These are phyloP conservation scores for Callionymus lyra DNA, from an alignment of 2,113 vertebrate genomes.

Conservation along the genomic window DNA sequence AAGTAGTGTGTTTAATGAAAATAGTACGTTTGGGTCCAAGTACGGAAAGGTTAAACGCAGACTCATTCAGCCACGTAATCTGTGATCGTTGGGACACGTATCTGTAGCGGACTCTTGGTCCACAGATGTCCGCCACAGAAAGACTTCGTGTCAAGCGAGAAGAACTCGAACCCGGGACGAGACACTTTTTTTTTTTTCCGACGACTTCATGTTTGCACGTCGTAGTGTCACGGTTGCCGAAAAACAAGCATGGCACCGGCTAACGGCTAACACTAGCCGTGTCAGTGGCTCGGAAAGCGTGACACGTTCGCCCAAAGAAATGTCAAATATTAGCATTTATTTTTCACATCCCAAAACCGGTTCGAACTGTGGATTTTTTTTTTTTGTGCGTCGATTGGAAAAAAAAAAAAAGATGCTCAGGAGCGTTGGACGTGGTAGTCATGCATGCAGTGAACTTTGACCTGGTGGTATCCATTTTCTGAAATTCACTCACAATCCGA, in stretches of 20 bases:
- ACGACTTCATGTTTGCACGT: not conserved
- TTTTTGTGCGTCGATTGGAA: not conserved
- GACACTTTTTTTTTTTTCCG: not conserved
- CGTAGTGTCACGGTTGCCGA: constrained; percentile 17
- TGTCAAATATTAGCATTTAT: not conserved
- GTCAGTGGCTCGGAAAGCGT: constrained; percentile 48
- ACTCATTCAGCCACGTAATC: constrained; percentile 20
- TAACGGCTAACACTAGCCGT: constrained; percentile 39
- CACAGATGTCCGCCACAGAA: not conserved
- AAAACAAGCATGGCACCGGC: constrained; percentile 45
- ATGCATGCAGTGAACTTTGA: constrained; percentile 53
- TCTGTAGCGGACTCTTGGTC: constrained; percentile 31
- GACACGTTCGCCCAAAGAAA: constrained; percentile 27
- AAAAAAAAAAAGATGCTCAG: constrained; percentile 6
- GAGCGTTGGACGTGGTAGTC: constrained; percentile 20
- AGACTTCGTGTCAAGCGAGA: not conserved
- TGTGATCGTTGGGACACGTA: constrained; percentile 45
- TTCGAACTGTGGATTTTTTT: not conserved
- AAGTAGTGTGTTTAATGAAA: not conserved
- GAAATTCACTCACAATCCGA: constrained; percentile 16
- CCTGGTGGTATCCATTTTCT: constrained; percentile 56
- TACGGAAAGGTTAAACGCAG: constrained; percentile 39
- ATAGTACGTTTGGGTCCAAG: not conserved
- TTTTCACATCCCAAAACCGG: not conserved
- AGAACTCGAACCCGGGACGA: not conserved